Percentiles rank a stretch among this genome's conserved stretches.
Evolutionary conservation across 2,113 vertebrate species (phyloP).

Genomic region (Lycaon pictus): DNA sequence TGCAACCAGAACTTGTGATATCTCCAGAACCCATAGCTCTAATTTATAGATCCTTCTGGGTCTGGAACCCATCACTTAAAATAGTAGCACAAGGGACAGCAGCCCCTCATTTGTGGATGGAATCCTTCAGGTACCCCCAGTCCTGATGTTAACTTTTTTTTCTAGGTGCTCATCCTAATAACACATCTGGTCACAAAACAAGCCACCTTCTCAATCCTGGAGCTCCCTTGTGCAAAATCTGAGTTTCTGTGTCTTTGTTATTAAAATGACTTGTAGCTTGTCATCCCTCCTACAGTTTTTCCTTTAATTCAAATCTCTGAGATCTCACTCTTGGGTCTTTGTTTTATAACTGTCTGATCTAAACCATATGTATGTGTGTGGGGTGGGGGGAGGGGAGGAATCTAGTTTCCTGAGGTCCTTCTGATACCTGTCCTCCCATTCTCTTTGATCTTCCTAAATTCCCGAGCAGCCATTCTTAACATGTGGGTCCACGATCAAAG

Average conservation of each 20-base stretch:
- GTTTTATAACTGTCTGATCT: neutral
- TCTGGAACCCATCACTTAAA: neutral
- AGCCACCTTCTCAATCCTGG: neutral
- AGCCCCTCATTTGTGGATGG: neutral
- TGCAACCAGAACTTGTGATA: neutral
- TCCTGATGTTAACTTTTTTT: neutral
- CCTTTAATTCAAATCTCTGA: neutral
- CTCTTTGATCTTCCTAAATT: neutral
- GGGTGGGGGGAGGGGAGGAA: no score
- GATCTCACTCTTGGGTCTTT: neutral
- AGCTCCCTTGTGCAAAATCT: neutral
- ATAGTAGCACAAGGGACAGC: neutral
- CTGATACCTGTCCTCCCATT: neutral
- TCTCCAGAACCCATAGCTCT: neutral
- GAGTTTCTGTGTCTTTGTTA: neutral
- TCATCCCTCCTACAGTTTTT: neutral
- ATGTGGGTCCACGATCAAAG: neutral
- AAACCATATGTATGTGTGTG: neutral
- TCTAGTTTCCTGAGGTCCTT: neutral
- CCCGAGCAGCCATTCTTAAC: neutral
- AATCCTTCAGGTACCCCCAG: neutral
- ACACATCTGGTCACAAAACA: neutral
- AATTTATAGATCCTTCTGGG: neutral
- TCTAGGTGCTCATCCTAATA: neutral
- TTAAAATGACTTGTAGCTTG: neutral